Evolutionary conservation across 2,888 invertebrate genomes (phyloP).

Genomic region (Lepas anatifera): DNA sequence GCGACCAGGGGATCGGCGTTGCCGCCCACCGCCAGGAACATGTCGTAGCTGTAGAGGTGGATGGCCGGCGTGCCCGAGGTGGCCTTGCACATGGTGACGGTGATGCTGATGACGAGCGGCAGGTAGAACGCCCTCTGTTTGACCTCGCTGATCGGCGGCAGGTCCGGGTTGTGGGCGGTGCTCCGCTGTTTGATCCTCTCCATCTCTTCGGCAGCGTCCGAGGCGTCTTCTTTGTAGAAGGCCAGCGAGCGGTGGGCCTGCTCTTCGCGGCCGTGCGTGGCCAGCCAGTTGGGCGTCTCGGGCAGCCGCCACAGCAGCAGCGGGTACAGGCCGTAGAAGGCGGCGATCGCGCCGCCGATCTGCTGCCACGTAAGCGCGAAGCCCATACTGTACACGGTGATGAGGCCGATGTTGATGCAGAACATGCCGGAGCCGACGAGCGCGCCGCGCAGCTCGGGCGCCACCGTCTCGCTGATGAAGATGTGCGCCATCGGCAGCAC

Average conservation of each 20-base stretch:
- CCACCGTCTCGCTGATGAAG: constrained; percentile 80
- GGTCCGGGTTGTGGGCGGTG: constrained; percentile 8
- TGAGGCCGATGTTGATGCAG: constrained; percentile 68
- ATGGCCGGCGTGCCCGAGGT: constrained; percentile 13
- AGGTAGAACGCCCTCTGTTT: not conserved
- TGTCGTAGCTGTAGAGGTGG: constrained; percentile 13
- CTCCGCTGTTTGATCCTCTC: constrained; percentile 31
- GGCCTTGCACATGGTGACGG: constrained; percentile 5
- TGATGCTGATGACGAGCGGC: constrained; percentile 5
- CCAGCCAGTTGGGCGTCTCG: constrained; percentile 74
- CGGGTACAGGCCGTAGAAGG: constrained; percentile 42
- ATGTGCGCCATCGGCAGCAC: constrained; percentile 38
- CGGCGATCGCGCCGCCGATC: constrained; percentile 56
- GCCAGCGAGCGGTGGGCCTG: constrained; percentile 57
- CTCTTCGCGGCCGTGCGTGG: constrained; percentile 58
- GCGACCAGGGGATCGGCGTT: not conserved
- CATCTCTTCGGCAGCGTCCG: constrained; percentile 60
- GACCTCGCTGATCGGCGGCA: not conserved
- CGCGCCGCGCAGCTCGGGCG: constrained; percentile 71
- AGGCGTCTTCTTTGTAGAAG: constrained; percentile 63
- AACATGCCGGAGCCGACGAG: constrained; percentile 74
- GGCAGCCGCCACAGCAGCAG: constrained; percentile 41
- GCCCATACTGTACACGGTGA: constrained; percentile 69
- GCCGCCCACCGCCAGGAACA: constrained; percentile 10
- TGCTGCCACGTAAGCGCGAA: constrained; percentile 72